Percentiles rank a stretch among this genome's conserved stretches.
Conservation (phyloP, 1,140 invertebrate genomes). For the Potamilus streckersoni region DNA sequence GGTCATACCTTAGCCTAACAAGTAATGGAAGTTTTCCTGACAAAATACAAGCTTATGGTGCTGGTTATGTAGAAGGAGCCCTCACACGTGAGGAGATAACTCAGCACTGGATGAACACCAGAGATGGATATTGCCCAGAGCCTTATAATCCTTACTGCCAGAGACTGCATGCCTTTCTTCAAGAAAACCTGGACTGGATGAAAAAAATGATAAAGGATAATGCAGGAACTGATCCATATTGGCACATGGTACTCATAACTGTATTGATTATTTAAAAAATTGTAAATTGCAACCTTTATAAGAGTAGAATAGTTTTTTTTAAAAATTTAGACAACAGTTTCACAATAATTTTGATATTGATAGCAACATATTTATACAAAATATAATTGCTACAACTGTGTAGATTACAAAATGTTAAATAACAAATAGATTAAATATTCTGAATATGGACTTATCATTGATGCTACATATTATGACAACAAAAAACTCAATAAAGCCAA, state of each 20-base stretch:
- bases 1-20: constrained; percentile 61
- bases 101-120: constrained; percentile 83
- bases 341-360: too few relatives aligned
- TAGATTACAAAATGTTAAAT: too few relatives aligned
- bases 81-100: constrained; percentile 77
- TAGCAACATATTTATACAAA: too few relatives aligned
- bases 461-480: too few relatives aligned
- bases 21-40: constrained; percentile 53
- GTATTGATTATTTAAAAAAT: too few relatives aligned
- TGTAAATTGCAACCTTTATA: too few relatives aligned
- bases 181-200: constrained; percentile 69
- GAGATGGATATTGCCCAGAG: constrained; percentile 70
- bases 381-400: too few relatives aligned
- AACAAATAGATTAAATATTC: too few relatives aligned
- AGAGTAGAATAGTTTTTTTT: too few relatives aligned
- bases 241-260: constrained; percentile 78
- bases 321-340: too few relatives aligned
- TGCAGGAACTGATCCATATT: constrained; percentile 72
- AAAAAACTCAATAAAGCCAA: too few relatives aligned
- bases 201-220: constrained; percentile 71
- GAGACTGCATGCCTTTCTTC: constrained; percentile 76
- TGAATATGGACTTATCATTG: too few relatives aligned
- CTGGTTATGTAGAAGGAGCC: constrained; percentile 86
- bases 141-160: constrained; percentile 77
- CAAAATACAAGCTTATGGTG: constrained; percentile 85